These are phyloP conservation scores for Harpegnathos saltator DNA, from an alignment of 1,140 invertebrate genomes.

Conservation along the genomic window DNA sequence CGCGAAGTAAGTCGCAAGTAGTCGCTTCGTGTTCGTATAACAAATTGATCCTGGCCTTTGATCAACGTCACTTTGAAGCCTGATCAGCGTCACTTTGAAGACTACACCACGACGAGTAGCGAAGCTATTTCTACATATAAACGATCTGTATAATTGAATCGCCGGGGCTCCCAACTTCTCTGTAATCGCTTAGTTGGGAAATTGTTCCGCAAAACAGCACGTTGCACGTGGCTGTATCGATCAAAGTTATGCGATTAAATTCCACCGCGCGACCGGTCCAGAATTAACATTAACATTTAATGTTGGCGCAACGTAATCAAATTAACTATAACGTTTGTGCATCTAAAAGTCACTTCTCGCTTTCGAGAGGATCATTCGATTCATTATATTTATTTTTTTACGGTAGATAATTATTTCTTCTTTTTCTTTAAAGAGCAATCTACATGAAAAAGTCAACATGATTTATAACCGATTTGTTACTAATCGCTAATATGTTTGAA, in stretches of 20 bases:
- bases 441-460: not conserved
- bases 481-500: too few species aligned
- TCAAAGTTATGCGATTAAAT: slow-evolving; percentile 60
- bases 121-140: slow-evolving; percentile 61
- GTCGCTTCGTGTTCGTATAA: slow-evolving; percentile 48
- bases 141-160: slow-evolving; percentile 60
- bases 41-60: slow-evolving; percentile 55
- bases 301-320: not conserved
- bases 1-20: slow-evolving; percentile 31
- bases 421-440: not conserved
- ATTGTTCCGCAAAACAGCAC: slow-evolving; percentile 61
- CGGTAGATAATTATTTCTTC: not conserved
- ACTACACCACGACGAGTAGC: slow-evolving; percentile 42
- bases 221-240: slow-evolving; percentile 50
- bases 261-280: slow-evolving; percentile 31
- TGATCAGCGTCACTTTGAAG: slow-evolving; percentile 58
- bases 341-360: not conserved
- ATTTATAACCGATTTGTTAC: too few species aligned
- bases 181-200: slow-evolving; percentile 60
- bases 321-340: not conserved
- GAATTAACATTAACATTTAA: slow-evolving; percentile 56
- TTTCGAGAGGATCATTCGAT: not conserved
- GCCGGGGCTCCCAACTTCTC: slow-evolving; percentile 40
- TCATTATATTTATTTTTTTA: not conserved
- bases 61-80: slow-evolving; percentile 57